phyloP scores from a whole-genome alignment of 2,113 vertebrate species.

The Brachyhypopomus gauderio region DNA sequence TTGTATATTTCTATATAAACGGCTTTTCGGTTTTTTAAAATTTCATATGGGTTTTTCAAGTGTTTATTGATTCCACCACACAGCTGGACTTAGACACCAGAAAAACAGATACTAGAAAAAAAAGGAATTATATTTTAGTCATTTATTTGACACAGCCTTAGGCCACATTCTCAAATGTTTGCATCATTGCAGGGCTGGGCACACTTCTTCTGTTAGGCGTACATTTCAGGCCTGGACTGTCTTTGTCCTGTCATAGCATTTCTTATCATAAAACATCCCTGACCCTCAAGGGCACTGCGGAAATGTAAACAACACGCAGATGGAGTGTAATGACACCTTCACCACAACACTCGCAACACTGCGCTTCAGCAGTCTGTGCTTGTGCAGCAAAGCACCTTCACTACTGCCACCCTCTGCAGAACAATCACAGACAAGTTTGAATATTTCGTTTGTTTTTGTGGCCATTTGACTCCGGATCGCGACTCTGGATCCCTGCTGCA shows the following conservation, averaged over 20 bases:
- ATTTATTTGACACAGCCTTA: constrained; percentile 25
- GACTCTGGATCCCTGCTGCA: constrained; percentile 30
- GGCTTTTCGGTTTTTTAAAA: constrained; percentile 39
- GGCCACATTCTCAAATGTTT: constrained; percentile 49
- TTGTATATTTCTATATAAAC: constrained; percentile 30
- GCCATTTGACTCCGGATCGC: constrained; percentile 4
- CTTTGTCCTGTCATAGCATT: constrained; percentile 56
- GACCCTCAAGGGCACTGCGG: constrained; percentile 53
- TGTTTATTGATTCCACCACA: constrained; percentile 54
- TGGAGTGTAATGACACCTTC: constrained; percentile 42
- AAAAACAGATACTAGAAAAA: background rate
- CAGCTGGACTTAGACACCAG: constrained; percentile 45
- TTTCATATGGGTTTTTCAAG: constrained; percentile 27
- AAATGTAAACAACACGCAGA: constrained; percentile 46
- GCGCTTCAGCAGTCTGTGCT: constrained; percentile 23
- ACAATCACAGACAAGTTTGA: constrained; percentile 41
- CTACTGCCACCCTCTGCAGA: constrained; percentile 50
- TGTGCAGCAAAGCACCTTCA: constrained; percentile 38
- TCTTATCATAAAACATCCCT: constrained; percentile 56
- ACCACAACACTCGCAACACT: constrained; percentile 39
- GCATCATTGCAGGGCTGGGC: constrained; percentile 48
- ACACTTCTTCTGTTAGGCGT: constrained; percentile 32
- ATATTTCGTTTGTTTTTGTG: constrained; percentile 32
- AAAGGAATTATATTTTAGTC: background rate
- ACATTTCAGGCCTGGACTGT: constrained; percentile 45